phyloP scores from a whole-genome alignment of 2,113 vertebrate species.

The Rhinoptilus africanus region DNA sequence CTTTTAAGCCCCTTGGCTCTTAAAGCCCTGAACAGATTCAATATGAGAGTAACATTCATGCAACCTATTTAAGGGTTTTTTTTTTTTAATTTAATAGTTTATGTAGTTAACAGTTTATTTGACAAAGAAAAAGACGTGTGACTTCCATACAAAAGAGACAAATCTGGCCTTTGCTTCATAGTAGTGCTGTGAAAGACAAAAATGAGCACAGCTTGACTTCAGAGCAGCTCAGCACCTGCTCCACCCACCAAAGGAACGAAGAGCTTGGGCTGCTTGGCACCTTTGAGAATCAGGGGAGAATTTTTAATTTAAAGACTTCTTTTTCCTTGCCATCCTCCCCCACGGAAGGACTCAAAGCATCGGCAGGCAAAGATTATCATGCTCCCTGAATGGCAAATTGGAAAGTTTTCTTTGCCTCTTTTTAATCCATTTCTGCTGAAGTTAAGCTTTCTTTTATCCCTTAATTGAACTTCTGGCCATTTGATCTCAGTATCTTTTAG shows the following conservation, averaged over 20 bases:
- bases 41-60: not conserved
- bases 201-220: constrained; percentile 57
- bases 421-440: constrained; percentile 15
- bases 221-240: constrained; percentile 55
- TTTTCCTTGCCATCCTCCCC: constrained; percentile 46
- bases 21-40: not conserved
- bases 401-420: constrained; percentile 40
- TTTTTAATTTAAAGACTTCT: constrained; percentile 65
- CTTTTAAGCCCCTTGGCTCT: not conserved
- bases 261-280: constrained; percentile 55
- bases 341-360: constrained; percentile 51
- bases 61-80: not conserved
- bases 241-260: constrained; percentile 47
- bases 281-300: constrained; percentile 53
- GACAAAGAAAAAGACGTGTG: constrained; percentile 1
- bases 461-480: constrained; percentile 27
- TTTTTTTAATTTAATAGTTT: constrained; percentile 11
- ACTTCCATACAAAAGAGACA: constrained; percentile 28
- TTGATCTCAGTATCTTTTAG: not conserved
- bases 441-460: constrained; percentile 13
- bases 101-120: not conserved
- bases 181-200: constrained; percentile 46
- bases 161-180: constrained; percentile 23
- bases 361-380: constrained; percentile 20
- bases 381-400: constrained; percentile 41